Evolutionary conservation across 37 sponge, comb jelly and placozoan genomes (phyloP).

Genomic region (Axinella damicornis): DNA sequence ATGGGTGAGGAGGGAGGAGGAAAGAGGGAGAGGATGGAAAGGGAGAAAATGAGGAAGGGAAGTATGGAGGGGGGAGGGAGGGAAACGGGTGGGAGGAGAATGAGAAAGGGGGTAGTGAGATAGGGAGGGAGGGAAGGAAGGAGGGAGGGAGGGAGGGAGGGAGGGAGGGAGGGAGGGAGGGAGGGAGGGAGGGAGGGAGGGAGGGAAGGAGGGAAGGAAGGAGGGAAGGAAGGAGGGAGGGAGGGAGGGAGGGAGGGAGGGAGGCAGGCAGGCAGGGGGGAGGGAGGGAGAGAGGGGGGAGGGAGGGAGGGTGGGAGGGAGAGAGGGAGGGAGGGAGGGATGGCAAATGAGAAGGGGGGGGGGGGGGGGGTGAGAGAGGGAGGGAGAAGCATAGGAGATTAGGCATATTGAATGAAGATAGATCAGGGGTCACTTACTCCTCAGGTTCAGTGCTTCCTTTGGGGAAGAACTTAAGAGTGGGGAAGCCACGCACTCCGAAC

Average conservation of each 20-base stretch:
- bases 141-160: too few relatives aligned
- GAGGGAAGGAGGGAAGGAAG: too few relatives aligned
- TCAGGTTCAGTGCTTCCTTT: slow-evolving; percentile 90
- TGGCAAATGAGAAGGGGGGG: too few relatives aligned
- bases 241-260: not conserved
- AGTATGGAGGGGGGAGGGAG: not conserved
- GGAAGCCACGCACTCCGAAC: slow-evolving; percentile 92
- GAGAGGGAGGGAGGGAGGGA: too few relatives aligned
- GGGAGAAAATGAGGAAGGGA: not conserved
- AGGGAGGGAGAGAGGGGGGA: not conserved
- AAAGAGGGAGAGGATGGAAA: not conserved
- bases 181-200: too few relatives aligned
- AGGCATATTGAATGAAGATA: too few relatives aligned
- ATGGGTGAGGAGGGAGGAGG: too few relatives aligned
- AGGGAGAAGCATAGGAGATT: not conserved
- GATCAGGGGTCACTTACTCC: slow-evolving; percentile 82
- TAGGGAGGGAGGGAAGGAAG: not conserved
- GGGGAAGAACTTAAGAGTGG: slow-evolving; percentile 97
- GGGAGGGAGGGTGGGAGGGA: too few relatives aligned
- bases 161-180: too few relatives aligned
- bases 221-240: not conserved
- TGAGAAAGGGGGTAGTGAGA: not conserved
- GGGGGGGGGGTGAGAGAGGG: too few relatives aligned
- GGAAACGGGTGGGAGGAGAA: not conserved
- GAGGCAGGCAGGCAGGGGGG: too few relatives aligned